A percentile compares a stretch with the other conserved stretches of the same genome.
phyloP scores from a whole-genome alignment of 2,797 vertebrate genomes.

The Muscicapa striata region DNA sequence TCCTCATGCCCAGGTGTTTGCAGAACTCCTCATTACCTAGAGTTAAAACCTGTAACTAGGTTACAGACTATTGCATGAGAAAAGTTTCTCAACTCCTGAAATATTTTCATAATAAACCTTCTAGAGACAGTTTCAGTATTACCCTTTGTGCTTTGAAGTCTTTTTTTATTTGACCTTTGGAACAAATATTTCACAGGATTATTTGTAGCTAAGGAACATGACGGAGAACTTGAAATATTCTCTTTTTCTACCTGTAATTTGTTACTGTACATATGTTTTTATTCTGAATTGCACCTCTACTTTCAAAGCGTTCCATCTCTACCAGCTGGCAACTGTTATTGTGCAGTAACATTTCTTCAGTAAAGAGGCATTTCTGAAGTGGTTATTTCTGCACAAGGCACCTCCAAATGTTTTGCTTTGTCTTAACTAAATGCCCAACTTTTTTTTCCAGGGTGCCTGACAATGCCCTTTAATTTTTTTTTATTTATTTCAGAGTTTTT shows the following conservation, averaged over 20 bases:
- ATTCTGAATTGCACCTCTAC: background rate
- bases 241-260: constrained; percentile 6
- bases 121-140: background rate
- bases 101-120: background rate
- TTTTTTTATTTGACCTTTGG: constrained; percentile 19
- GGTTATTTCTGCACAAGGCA: background rate
- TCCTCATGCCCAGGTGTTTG: background rate
- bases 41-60: background rate
- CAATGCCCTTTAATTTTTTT: background rate
- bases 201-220: constrained; percentile 39
- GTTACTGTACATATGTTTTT: background rate
- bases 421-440: background rate
- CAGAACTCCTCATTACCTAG: background rate
- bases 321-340: background rate
- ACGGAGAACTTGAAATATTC: constrained; percentile 1
- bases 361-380: background rate
- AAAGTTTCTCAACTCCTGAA: background rate
- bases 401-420: background rate
- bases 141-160: background rate
- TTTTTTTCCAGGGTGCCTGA: background rate
- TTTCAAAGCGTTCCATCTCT: background rate
- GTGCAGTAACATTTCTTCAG: background rate
- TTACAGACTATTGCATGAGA: background rate
- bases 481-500: background rate
- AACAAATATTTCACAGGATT: constrained; percentile 55